phyloP scores from a whole-genome alignment of 2,888 invertebrate species.

The Microplitis deprimator region DNA sequence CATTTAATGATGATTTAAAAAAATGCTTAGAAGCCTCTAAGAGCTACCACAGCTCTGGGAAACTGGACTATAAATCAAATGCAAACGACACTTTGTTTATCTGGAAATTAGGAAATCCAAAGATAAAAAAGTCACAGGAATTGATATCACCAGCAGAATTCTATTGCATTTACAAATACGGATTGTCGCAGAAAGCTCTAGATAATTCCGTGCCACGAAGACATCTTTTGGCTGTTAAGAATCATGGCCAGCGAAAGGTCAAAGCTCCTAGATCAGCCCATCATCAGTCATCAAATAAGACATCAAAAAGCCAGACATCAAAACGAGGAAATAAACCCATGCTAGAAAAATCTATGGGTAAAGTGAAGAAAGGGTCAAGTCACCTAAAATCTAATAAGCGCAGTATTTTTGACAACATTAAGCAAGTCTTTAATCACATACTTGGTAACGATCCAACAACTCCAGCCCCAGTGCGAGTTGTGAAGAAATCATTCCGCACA shows the following conservation, averaged over 20 bases:
- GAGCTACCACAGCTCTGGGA: background rate
- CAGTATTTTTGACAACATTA: background rate
- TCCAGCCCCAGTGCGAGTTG: background rate
- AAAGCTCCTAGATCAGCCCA: background rate
- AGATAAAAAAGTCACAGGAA: constrained; percentile 1
- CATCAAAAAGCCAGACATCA: background rate
- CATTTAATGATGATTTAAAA: background rate
- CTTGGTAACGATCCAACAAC: background rate
- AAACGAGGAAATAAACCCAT: background rate
- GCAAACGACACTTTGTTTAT: background rate
- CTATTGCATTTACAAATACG: constrained; percentile 48
- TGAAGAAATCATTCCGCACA: background rate
- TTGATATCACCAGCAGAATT: constrained; percentile 44
- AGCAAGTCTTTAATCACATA: background rate
- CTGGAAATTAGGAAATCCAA: background rate
- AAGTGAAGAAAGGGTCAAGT: background rate
- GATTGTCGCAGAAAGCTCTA: constrained; percentile 29
- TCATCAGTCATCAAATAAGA: background rate
- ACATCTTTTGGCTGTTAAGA: background rate
- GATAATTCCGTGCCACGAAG: background rate
- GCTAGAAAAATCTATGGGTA: background rate
- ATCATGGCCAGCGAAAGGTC: background rate
- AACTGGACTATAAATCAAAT: too few species aligned
- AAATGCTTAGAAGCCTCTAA: background rate
- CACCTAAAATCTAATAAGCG: background rate